Percentiles rank a stretch among this genome's conserved stretches.
Evolutionary conservation across 64 coral and sea anemone species (phyloP).

Genomic region (Pocillopora damicornis): DNA sequence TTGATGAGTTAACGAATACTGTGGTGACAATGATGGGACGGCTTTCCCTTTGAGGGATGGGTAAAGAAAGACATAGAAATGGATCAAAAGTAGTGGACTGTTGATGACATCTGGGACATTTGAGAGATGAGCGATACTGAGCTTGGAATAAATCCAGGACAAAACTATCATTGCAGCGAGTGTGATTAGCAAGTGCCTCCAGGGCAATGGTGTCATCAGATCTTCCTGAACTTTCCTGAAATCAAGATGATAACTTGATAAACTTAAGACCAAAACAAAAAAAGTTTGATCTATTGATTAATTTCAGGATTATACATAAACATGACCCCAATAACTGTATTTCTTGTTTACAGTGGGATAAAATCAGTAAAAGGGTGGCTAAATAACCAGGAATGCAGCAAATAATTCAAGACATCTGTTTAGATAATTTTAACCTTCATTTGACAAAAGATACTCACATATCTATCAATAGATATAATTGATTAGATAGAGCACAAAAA

Average conservation of each 20-base stretch:
- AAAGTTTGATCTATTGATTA: too few relatives aligned
- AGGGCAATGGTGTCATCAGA: conserved; percentile 74
- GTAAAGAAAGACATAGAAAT: conserved; percentile 81
- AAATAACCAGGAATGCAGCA: too few relatives aligned
- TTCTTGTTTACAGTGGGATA: too few relatives aligned
- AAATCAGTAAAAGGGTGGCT: too few relatives aligned
- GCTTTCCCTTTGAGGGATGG: conserved; percentile 76
- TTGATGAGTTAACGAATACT: conserved; percentile 70
- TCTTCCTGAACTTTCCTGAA: conserved; percentile 81
- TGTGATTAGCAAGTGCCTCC: conserved; percentile 76
- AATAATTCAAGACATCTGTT: too few relatives aligned
- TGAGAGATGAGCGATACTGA: conserved; percentile 80
- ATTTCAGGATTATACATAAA: too few relatives aligned
- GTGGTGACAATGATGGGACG: conserved; percentile 73
- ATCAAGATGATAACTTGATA: not conserved
- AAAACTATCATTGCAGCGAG: conserved; percentile 87
- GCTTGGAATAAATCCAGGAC: conserved; percentile 92
- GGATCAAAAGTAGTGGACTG: conserved; percentile 94
- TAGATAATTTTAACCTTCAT: too few relatives aligned
- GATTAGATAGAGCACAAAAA: too few relatives aligned
- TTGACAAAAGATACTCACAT: too few relatives aligned
- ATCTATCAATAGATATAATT: too few relatives aligned
- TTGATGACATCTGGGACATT: conserved; percentile 78
- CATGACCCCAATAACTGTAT: too few relatives aligned
- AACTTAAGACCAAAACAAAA: too few relatives aligned